These are phyloP conservation scores for Parochlus steinenii DNA, from an alignment of 2,888 invertebrate species.

Conservation along the genomic window DNA sequence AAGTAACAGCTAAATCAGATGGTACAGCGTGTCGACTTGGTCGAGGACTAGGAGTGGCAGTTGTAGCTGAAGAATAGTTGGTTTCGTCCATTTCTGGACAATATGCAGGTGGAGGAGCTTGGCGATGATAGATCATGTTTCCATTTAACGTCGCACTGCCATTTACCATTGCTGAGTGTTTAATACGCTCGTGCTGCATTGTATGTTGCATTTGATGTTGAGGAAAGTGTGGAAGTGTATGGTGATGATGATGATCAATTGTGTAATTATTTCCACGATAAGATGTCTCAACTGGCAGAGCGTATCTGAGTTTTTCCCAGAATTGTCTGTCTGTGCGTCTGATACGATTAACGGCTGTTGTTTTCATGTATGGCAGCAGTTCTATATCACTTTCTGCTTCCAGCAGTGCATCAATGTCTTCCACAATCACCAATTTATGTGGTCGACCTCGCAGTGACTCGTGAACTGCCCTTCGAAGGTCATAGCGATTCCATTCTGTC, in stretches of 20 bases:
- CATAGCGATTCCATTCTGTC: conserved; percentile 86
- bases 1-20: conserved; percentile 33
- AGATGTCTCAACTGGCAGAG: conserved; percentile 60
- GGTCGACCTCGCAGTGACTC: conserved; percentile 72
- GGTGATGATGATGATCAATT: conserved; percentile 37
- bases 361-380: conserved; percentile 73
- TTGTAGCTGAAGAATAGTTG: conserved; percentile 46
- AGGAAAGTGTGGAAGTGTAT: conserved; percentile 19
- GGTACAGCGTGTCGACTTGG: conserved; percentile 35
- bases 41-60: conserved; percentile 42
- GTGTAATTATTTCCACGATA: conserved; percentile 81
- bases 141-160: conserved; percentile 15
- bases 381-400: conserved; percentile 80
- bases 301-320: conserved; percentile 83
- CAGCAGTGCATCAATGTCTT: conserved; percentile 66
- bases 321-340: conserved; percentile 81
- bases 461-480: conserved; percentile 77
- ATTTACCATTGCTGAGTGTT: conserved; percentile 22
- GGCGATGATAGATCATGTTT: conserved; percentile 20
- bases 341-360: conserved; percentile 54
- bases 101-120: conserved; percentile 37
- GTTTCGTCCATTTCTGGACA: conserved; percentile 38
- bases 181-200: conserved; percentile 27
- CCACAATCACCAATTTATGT: conserved; percentile 75
- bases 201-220: conserved; percentile 18